Conservation (phyloP, 1,140 invertebrate species). For the Rhysida immarginata region DNA sequence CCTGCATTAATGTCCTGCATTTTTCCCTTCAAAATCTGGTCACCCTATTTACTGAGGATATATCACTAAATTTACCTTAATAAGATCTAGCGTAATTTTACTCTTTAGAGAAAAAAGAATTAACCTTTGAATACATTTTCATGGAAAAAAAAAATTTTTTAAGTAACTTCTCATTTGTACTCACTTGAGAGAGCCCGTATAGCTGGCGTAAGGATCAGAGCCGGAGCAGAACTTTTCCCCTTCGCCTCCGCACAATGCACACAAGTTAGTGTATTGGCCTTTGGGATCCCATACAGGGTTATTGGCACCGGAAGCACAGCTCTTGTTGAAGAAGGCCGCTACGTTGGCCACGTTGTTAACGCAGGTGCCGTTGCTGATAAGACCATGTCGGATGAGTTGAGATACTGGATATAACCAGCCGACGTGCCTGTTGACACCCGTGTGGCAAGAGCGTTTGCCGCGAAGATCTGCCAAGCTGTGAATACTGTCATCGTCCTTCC, state of each 20-base stretch:
- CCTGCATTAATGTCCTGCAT: no score
- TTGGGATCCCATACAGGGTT: not conserved
- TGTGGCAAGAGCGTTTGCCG: slow-evolving; percentile 69
- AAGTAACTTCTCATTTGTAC: no score
- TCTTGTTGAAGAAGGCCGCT: slow-evolving; percentile 71
- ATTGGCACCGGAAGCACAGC: slow-evolving; percentile 47
- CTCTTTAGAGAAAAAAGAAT: no score
- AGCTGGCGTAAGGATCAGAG: slow-evolving; percentile 76
- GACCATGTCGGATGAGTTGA: not conserved
- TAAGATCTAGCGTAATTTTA: no score
- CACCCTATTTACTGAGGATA: no score
- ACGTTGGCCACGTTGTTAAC: slow-evolving; percentile 93
- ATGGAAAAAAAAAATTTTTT: no score
- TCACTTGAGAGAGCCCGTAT: slow-evolving; percentile 37
- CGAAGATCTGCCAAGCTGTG: slow-evolving; percentile 47
- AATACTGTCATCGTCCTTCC: slow-evolving; percentile 45
- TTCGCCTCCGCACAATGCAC: slow-evolving; percentile 65
- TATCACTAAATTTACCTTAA: no score
- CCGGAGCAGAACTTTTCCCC: slow-evolving; percentile 66
- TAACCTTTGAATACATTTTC: no score
- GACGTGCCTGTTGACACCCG: slow-evolving; percentile 74
- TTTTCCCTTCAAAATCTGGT: no score
- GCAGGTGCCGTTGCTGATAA: slow-evolving; percentile 38
- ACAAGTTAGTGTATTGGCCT: slow-evolving; percentile 63
- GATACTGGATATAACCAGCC: slow-evolving; percentile 81